Base-by-base conservation (phyloP, 2,113 vertebrate species). In the Sakesphorus luctuosus region DNA sequence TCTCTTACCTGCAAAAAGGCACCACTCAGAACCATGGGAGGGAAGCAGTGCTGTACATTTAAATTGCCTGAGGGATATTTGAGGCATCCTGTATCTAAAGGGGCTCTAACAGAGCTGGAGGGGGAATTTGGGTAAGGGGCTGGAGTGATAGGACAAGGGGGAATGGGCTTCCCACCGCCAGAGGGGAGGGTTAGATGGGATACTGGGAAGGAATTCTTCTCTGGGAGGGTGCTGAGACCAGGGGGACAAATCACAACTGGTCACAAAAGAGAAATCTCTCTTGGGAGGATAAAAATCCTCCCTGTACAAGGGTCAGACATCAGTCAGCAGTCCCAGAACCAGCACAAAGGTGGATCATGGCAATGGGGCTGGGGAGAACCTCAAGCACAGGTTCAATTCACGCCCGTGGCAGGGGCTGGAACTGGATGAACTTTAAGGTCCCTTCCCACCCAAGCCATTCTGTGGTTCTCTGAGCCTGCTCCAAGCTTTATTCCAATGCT, bases 101-200 rank as follows among this genome's bases (percentile, higher is more conserved):
- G 33, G 15, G 38, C 53, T 61, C 28, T 26, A 82, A 28, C 33
- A 74, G 18, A 52, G 44, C 33, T 89, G 33, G 33, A 44, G 11
- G 52, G 14, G 0, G 2, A 36, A 26, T 66, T 28, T 29, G 52
- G 33, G 53, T 12, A 44, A 75, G 28, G 1, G 2, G 3, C 18
- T 61, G 69, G 69, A 52, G 19, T 8, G 36, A 59, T 3, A 61
- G 53, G 38, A n/a, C 28, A 59, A 10, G 5, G 38, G 12, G 19
- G 13, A 67, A 59, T 20, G 10, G 15, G 36, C 36, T 82, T 82
- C 28, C 15, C 10, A 61, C 38, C 61, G 46, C 15, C 13, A 38
- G 46, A 46, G 24, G 11, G 14, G 50, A 50, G 50, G 25, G 31
- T 18, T 29, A 46, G 28, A n/a, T 61, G 78, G 16, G 36, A 47